These are phyloP conservation scores for Phalacrocorax carbo DNA, from an alignment of 2,113 vertebrate species.

Conservation along the genomic window DNA sequence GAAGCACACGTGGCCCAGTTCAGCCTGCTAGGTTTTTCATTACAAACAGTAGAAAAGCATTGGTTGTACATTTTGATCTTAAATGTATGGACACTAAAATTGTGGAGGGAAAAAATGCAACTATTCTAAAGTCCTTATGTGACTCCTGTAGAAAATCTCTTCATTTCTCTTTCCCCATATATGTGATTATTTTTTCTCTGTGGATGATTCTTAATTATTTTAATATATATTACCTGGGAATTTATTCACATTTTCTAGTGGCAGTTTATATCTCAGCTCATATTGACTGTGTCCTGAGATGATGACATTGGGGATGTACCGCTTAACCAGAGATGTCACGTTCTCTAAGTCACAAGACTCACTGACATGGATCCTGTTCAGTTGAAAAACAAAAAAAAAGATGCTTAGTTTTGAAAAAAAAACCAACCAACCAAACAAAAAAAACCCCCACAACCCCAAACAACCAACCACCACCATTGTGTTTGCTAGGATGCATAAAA, in stretches of 20 bases:
- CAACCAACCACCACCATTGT: neutral
- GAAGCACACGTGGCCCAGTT: neutral
- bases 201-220: neutral
- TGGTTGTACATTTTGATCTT: neutral
- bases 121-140: neutral
- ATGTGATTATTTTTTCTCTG: neutral
- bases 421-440: neutral
- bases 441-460: neutral
- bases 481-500: neutral
- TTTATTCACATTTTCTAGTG: constrained; percentile 81
- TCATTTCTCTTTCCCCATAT: neutral
- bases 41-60: neutral
- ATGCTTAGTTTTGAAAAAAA: neutral
- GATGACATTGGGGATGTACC: constrained; percentile 79
- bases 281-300: constrained; percentile 80
- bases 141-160: neutral
- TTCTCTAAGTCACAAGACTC: constrained; percentile 76
- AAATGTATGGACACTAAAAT: neutral
- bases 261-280: constrained; percentile 87
- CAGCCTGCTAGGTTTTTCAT: neutral
- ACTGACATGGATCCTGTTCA: constrained; percentile 80
- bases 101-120: rapidly evolving
- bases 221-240: constrained; percentile 81
- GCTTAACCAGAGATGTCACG: constrained; percentile 76
- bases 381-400: neutral